phyloP scores from a whole-genome alignment of 2,113 vertebrate species.

The Carollia perspicillata region DNA sequence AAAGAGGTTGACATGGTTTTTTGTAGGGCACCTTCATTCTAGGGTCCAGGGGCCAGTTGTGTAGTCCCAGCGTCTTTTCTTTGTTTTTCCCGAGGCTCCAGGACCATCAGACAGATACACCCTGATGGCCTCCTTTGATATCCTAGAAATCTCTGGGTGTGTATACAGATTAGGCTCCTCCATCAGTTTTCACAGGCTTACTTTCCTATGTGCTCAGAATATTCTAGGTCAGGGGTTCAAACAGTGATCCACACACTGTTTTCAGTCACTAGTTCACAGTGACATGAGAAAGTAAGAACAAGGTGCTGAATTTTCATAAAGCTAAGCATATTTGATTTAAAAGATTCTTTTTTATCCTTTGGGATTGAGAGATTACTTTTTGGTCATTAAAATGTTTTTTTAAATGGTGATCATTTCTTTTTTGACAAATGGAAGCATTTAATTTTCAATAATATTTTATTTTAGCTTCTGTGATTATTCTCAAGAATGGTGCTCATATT shows the following conservation, averaged over 20 bases:
- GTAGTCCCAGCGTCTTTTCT: background rate
- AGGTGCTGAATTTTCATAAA: background rate
- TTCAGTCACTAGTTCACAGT: background rate
- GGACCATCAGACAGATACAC: background rate
- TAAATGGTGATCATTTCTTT: background rate
- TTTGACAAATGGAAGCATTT: slow-evolving; percentile 6
- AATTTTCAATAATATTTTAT: slow-evolving; percentile 9
- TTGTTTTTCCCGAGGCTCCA: background rate
- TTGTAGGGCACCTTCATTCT: background rate
- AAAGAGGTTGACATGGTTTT: background rate
- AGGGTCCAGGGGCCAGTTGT: background rate
- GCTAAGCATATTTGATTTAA: background rate
- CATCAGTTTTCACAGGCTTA: background rate
- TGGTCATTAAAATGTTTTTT: background rate
- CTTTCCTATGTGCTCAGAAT: background rate
- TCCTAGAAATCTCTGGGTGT: too few relatives aligned
- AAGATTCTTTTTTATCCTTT: background rate
- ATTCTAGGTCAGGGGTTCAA: background rate
- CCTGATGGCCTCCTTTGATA: background rate
- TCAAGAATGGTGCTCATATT: background rate
- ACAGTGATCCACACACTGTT: background rate
- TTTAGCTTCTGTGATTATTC: slow-evolving; percentile 19
- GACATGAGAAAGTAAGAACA: background rate
- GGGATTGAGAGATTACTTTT: background rate
- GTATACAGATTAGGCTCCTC: background rate